Evolutionary conservation across 2,797 vertebrate species (phyloP).

Genomic region (Coregonus ussuriensis): DNA sequence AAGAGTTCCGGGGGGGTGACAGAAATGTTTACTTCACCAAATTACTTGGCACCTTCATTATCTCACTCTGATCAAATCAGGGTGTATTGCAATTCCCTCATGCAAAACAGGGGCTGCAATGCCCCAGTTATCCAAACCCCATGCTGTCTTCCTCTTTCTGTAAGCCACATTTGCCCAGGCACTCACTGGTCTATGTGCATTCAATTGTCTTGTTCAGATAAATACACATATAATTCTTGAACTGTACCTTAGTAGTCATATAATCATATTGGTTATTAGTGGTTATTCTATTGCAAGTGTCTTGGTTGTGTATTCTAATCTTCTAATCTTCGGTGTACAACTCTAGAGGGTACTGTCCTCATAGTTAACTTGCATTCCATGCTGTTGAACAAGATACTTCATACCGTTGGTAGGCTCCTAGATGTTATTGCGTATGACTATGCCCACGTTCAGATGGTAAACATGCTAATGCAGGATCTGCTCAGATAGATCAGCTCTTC

Average conservation of each 20-base stretch:
- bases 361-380: neutral
- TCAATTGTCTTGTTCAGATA: neutral
- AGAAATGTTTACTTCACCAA: no score
- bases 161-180: neutral
- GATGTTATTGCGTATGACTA: neutral
- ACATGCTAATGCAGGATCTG: neutral
- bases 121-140: neutral
- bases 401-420: neutral
- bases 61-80: no score
- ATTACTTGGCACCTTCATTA: no score
- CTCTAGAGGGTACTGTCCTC: neutral
- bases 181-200: neutral
- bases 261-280: neutral
- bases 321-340: neutral
- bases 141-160: neutral
- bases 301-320: neutral
- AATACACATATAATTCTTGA: neutral
- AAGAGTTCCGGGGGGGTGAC: no score
- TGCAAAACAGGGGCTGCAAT: no score
- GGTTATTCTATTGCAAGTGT: neutral
- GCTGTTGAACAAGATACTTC: neutral
- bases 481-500: neutral
- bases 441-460: neutral
- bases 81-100: no score
- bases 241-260: neutral